phyloP scores from a whole-genome alignment of 2,888 invertebrate genomes.

The Macropis europaea region DNA sequence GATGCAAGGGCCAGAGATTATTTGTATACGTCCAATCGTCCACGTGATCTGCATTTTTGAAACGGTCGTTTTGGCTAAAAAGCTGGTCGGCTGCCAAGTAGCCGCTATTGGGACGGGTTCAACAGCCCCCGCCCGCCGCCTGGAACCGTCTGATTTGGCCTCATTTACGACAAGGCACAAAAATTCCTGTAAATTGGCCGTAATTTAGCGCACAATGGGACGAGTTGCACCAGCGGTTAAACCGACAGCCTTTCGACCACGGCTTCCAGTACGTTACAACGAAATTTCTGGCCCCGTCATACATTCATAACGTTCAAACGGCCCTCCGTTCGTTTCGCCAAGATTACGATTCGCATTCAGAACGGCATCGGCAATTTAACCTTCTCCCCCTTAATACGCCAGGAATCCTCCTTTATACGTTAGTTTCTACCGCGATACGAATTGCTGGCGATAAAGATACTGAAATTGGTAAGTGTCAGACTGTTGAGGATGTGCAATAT shows the following conservation, averaged over 20 bases:
- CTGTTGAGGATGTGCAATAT: too few species aligned
- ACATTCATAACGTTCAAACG: not conserved
- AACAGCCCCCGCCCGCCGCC: slow-evolving; percentile 65
- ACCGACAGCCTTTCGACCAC: slow-evolving; percentile 27
- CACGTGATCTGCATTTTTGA: slow-evolving; percentile 60
- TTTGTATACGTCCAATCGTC: slow-evolving; percentile 58
- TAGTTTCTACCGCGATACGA: slow-evolving; percentile 4
- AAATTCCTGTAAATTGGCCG: slow-evolving; percentile 74
- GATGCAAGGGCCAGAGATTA: slow-evolving; percentile 35
- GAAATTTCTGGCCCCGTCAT: slow-evolving; percentile 19
- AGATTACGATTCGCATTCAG: slow-evolving; percentile 10
- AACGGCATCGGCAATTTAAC: slow-evolving; percentile 14
- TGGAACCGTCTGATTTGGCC: slow-evolving; percentile 71
- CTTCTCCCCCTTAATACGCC: not conserved
- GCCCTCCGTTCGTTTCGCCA: not conserved
- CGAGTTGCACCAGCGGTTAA: slow-evolving; percentile 45
- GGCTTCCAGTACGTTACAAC: slow-evolving; percentile 2
- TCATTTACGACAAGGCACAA: slow-evolving; percentile 71
- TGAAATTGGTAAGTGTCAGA: not conserved
- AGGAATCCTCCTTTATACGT: not conserved
- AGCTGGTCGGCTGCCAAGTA: slow-evolving; percentile 56
- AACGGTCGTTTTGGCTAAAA: slow-evolving; percentile 30
- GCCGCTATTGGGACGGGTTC: slow-evolving; percentile 63
- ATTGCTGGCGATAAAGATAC: not conserved
- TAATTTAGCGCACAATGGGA: slow-evolving; percentile 66